Conservation (phyloP, 1,140 invertebrate genomes). For the Paralvinella palmiformis region DNA sequence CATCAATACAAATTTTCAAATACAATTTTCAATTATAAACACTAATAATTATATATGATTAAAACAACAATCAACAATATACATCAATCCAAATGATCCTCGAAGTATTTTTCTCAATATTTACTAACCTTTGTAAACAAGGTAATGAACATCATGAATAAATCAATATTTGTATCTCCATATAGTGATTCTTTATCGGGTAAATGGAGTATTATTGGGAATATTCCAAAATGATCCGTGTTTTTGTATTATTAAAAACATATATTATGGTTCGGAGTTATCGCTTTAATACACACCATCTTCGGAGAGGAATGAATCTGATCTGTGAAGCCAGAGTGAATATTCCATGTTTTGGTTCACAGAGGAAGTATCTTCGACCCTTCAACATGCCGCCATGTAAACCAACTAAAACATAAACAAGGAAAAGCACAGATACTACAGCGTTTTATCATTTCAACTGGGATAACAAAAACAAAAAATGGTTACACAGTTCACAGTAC, state of each 20-base stretch:
- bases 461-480: too few relatives aligned
- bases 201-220: neutral
- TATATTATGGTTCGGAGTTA: neutral
- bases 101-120: too few relatives aligned
- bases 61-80: neutral
- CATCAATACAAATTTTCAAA: too few relatives aligned
- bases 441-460: too few relatives aligned
- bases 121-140: too few relatives aligned
- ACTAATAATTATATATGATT: neutral
- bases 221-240: neutral
- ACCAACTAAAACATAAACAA: constrained; percentile 31
- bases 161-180: too few relatives aligned
- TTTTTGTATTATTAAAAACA: neutral
- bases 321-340: constrained; percentile 36
- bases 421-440: too few relatives aligned
- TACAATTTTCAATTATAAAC: too few relatives aligned
- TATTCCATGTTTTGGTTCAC: constrained; percentile 32
- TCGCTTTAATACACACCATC: constrained; percentile 28
- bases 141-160: too few relatives aligned
- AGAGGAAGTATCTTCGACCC: constrained; percentile 39
- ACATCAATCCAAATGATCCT: neutral
- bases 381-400: constrained; percentile 34
- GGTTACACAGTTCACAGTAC: too few relatives aligned
- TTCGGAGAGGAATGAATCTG: constrained; percentile 31
- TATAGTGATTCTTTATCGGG: neutral